Evolutionary conservation across 23 tunicate species (phyloP).

Genomic region (Phallusia fumigata): DNA sequence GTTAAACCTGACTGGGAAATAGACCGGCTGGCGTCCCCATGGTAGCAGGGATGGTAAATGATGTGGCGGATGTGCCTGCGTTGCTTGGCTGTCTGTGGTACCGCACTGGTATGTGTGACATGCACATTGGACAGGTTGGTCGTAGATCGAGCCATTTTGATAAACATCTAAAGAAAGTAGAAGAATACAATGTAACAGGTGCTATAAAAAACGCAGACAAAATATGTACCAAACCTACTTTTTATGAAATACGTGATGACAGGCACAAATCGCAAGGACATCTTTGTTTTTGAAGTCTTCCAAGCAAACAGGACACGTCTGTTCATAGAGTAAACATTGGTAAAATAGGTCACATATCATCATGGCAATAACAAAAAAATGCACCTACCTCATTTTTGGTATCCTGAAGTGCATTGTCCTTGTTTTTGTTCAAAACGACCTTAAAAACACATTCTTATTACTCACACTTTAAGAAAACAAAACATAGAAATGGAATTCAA

Average conservation of each 20-base stretch:
- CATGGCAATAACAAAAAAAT: neutral
- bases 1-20: conserved; percentile 66
- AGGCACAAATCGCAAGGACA: conserved; percentile 76
- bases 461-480: neutral
- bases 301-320: conserved; percentile 77
- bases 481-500: neutral
- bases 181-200: too few relatives aligned
- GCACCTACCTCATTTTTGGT: conserved; percentile 65
- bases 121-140: conserved; percentile 79
- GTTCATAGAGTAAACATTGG: neutral
- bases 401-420: conserved; percentile 61
- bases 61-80: conserved; percentile 21
- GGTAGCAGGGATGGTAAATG: conserved; percentile 50
- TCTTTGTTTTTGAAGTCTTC: conserved; percentile 79
- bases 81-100: conserved; percentile 20
- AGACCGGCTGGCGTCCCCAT: conserved; percentile 46
- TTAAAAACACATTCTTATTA: conserved; percentile 17
- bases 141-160: conserved; percentile 53
- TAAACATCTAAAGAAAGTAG: conserved; percentile 48
- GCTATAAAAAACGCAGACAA: neutral
- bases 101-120: conserved; percentile 39
- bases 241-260: conserved; percentile 82
- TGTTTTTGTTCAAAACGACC: conserved; percentile 61
- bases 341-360: neutral
- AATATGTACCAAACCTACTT: conserved; percentile 43